Evolutionary conservation across 2,113 vertebrate species (phyloP).

Genomic region (Montifringilla adamsi): DNA sequence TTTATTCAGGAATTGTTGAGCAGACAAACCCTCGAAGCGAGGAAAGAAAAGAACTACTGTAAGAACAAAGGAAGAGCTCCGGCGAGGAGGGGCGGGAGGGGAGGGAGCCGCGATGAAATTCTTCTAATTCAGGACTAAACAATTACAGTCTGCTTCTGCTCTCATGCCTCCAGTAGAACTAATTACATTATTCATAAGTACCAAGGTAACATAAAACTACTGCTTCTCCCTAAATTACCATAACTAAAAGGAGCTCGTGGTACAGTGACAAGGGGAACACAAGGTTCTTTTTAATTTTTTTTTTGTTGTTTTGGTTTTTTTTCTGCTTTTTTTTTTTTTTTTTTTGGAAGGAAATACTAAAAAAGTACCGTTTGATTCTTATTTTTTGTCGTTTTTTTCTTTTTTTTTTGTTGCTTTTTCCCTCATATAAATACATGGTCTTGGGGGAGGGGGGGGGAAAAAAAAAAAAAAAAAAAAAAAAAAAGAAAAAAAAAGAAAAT

Average conservation of each 20-base stretch:
- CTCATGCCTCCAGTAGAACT: conserved; percentile 90
- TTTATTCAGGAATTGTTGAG: conserved; percentile 98
- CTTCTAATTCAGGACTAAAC: conserved; percentile 92
- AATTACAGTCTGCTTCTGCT: conserved; percentile 81
- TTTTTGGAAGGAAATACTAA: conserved; percentile 90
- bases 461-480: conserved; percentile 86
- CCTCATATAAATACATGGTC: conserved; percentile 93
- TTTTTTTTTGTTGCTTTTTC: neutral
- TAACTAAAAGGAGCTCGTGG: conserved; percentile 91
- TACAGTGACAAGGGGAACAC: conserved; percentile 96
- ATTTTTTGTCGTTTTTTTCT: neutral
- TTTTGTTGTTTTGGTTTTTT: neutral
- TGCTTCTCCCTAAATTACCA: conserved; percentile 89
- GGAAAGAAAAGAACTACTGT: conserved; percentile 85
- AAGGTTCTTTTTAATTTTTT: conserved; percentile 28
- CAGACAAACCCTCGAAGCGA: conserved; percentile 91
- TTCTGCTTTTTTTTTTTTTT: conserved; percentile 64
- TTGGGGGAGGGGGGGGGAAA: conserved; percentile 76
- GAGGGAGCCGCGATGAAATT: conserved; percentile 80
- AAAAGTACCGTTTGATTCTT: conserved; percentile 83
- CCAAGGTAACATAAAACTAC: conserved; percentile 94
- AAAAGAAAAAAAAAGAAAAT: conserved; percentile 75
- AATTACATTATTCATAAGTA: conserved; percentile 93
- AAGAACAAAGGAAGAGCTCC: conserved; percentile 90
- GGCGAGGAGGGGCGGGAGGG: conserved; percentile 68